Conservation (phyloP, 2,888 invertebrate species). For the Masnerella sp. region DNA sequence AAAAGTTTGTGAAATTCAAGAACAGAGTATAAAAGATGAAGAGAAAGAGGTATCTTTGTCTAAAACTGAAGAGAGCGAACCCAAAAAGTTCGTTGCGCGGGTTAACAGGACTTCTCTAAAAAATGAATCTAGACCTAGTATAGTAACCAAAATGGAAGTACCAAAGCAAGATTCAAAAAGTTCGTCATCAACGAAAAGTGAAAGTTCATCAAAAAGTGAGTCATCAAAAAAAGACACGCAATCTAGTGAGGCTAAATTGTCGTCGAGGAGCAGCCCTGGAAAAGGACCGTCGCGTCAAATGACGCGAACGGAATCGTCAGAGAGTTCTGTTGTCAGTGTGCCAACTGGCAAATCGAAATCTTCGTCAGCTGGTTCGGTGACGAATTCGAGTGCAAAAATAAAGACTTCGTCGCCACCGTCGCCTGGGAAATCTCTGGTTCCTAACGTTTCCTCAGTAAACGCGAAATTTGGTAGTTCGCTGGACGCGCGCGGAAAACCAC, state of each 20-base stretch:
- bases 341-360: constrained; percentile 75
- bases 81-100: constrained; percentile 63
- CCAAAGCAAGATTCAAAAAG: constrained; percentile 55
- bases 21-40: constrained; percentile 43
- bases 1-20: constrained; percentile 49
- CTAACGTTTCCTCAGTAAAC: constrained; percentile 66
- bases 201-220: constrained; percentile 62
- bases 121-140: constrained; percentile 63
- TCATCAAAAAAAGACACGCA: constrained; percentile 64
- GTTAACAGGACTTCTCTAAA: constrained; percentile 61
- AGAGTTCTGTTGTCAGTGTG: constrained; percentile 69
- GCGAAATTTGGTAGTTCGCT: constrained; percentile 67
- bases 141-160: constrained; percentile 60
- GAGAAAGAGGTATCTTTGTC: constrained; percentile 46
- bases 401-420: constrained; percentile 64
- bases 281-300: constrained; percentile 69
- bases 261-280: constrained; percentile 65
- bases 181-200: constrained; percentile 60
- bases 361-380: constrained; percentile 70
- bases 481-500: constrained; percentile 76
- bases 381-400: constrained; percentile 73
- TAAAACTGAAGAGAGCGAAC: constrained; percentile 62
- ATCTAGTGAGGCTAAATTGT: constrained; percentile 63
- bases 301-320: constrained; percentile 70
- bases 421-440: constrained; percentile 63